Evolutionary conservation across 2,888 invertebrate genomes (phyloP), one percentile per base, ranked within the genome.

Genomic region (Alitta virens): DNA sequence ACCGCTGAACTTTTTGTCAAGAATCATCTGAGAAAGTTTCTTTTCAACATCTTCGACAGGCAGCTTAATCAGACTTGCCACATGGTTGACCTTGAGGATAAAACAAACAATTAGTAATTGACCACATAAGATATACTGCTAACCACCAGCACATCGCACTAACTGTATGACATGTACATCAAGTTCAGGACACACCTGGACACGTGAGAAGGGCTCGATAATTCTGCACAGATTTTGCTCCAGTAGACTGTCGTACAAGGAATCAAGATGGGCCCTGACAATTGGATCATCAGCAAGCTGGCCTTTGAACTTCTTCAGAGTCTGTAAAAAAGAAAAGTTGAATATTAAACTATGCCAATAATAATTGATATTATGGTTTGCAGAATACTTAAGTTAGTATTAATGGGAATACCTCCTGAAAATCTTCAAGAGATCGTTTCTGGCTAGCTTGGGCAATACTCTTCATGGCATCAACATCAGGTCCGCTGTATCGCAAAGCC

Each of bases 11-110:
- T 98, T 99, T 78, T 94, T 94, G 84, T 99, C 99, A 82, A 99
- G 85, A 80, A 99, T 99, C 99, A 99, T 99, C 84, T 99, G 99
- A 56, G 98, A 98, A 63, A 99, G 85, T 84, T 99, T 99, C 85
- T 96, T 95, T 84, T 99, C 99, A 58, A 99, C 98, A 85, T 91
- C 88, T 50, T 69, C 67, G 43, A 70, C 53, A 21, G 67, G 64
- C 33, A 70, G 63, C 38, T 71, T 71, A 56, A 71, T 70, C 25
- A 71, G 64, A 16, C 46, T 42, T 2, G 70, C 70, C 49, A 71
- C 64, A 43, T 71, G 71, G 16, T 69, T 60, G 12, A 71, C 68
- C 67, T 67, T 51, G 46, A 18, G 18, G 23, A 21, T 27, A n/a
- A 46, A 14, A 9, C 7, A 5, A 18, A 2, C 2, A 14, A 9